Conservation (phyloP, 2,797 vertebrate species). For the Oryzias dopingdopingensis region DNA sequence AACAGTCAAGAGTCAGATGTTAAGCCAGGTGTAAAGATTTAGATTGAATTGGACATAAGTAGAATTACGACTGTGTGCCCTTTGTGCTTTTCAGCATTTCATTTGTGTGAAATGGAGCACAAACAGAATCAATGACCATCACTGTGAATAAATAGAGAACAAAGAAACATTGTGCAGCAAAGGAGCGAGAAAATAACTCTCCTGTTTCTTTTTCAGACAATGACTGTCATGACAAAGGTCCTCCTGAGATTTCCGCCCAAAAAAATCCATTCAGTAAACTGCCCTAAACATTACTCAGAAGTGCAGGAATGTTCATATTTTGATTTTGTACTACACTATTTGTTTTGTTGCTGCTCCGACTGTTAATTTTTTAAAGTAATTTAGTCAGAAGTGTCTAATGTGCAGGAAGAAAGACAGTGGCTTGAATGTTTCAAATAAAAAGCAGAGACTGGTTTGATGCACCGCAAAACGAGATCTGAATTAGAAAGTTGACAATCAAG, state of each 20-base stretch:
- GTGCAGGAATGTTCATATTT: slow-evolving; percentile 22
- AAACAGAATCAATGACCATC: slow-evolving; percentile 3
- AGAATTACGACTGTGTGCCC: slow-evolving; percentile 4
- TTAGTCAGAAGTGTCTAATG: too few relatives aligned
- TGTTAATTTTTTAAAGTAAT: too few relatives aligned
- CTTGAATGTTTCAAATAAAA: too few relatives aligned
- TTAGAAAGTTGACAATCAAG: too few relatives aligned
- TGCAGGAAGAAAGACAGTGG: too few relatives aligned
- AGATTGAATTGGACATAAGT: slow-evolving; percentile 7
- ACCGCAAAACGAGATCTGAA: too few relatives aligned
- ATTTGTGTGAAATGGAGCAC: slow-evolving; percentile 3
- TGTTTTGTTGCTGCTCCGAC: too few relatives aligned
- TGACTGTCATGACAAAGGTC: slow-evolving; percentile 34
- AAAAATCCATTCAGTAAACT: slow-evolving; percentile 47
- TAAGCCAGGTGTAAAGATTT: neutral
- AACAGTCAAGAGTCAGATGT: neutral
- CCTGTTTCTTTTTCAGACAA: slow-evolving; percentile 38
- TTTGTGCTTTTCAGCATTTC: slow-evolving; percentile 8
- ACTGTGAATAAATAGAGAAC: neutral
- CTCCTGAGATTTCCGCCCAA: slow-evolving; percentile 28
- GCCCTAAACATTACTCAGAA: slow-evolving; percentile 39
- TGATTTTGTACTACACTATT: too few relatives aligned
- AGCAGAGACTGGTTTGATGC: too few relatives aligned
- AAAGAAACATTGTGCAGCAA: slow-evolving; percentile 4
- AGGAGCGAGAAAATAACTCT: slow-evolving; percentile 26